phyloP scores from a whole-genome alignment of 2,113 vertebrate species.

The Brachyhypopomus gauderio region DNA sequence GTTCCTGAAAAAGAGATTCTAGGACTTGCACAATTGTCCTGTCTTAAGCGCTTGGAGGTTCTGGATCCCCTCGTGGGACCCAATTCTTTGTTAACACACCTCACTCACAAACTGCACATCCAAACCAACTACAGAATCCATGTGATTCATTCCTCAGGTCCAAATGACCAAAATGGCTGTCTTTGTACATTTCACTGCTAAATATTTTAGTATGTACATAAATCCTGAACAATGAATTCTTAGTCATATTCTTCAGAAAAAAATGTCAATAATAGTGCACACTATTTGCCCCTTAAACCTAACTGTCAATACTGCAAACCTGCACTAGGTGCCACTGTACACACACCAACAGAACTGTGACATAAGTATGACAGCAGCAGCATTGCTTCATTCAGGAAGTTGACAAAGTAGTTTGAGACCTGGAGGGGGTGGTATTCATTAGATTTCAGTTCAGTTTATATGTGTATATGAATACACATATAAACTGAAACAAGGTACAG shows the following conservation, averaged over 20 bases:
- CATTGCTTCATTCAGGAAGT: background rate
- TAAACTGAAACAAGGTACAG: no score
- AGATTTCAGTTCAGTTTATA: no score
- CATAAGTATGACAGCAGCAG: background rate
- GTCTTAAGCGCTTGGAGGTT: constrained; percentile 53
- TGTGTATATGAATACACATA: no score
- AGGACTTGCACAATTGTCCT: constrained; percentile 34
- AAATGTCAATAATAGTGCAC: no score
- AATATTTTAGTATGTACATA: background rate
- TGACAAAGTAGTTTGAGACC: background rate
- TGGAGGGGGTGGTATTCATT: background rate
- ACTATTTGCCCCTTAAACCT: no score
- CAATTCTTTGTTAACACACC: constrained; percentile 13
- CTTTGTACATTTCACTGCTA: constrained; percentile 38
- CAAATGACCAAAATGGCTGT: constrained; percentile 38
- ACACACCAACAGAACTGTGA: constrained; percentile 2
- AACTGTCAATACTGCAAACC: background rate
- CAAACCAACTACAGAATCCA: constrained; percentile 50
- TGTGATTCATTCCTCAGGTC: constrained; percentile 23
- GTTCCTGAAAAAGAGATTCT: constrained; percentile 44
- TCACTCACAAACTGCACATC: constrained; percentile 32
- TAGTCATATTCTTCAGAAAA: background rate
- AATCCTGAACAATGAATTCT: background rate
- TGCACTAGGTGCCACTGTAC: constrained; percentile 42
- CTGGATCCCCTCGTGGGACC: constrained; percentile 26